Conservation (phyloP, 2,113 vertebrate species). For the Cyprinodon tularosa region DNA sequence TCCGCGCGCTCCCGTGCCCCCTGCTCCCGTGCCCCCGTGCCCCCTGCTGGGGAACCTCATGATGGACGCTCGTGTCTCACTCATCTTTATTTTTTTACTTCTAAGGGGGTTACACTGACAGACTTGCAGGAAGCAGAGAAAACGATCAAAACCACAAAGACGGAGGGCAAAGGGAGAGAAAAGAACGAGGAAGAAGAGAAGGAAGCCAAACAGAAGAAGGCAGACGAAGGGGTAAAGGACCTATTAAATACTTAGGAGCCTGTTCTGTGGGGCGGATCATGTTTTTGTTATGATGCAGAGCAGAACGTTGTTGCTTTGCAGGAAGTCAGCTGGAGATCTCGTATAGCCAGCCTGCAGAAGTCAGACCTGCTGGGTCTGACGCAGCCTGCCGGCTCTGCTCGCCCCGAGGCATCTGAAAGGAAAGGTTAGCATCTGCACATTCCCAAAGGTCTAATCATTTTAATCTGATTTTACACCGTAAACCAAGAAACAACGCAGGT, state of each 20-base stretch:
- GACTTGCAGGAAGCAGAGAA: constrained; percentile 86
- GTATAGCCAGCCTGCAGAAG: constrained; percentile 86
- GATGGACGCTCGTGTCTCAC: not conserved
- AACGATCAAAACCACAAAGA: constrained; percentile 77
- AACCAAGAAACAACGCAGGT: not conserved
- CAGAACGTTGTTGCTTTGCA: constrained; percentile 52
- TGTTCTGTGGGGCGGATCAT: constrained; percentile 10
- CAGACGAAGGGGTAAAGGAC: constrained; percentile 78
- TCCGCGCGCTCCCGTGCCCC: too few species aligned
- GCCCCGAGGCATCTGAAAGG: constrained; percentile 66
- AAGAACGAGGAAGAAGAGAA: constrained; percentile 73
- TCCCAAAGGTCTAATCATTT: not conserved
- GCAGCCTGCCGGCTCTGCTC: constrained; percentile 77
- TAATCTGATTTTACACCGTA: not conserved
- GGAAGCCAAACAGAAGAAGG: constrained; percentile 76
- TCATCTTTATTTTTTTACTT: constrained; percentile 1
- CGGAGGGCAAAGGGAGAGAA: constrained; percentile 71
- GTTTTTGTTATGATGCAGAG: constrained; percentile 26
- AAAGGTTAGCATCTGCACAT: constrained; percentile 52
- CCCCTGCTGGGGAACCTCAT: not conserved
- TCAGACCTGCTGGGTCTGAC: constrained; percentile 85
- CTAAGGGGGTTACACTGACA: constrained; percentile 84
- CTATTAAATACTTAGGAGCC: constrained; percentile 4
- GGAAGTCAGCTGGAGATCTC: constrained; percentile 86
- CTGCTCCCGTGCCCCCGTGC: too few species aligned